These are phyloP conservation scores for Nymphalis io DNA, from an alignment of 1,140 invertebrate genomes.

Conservation along the genomic window DNA sequence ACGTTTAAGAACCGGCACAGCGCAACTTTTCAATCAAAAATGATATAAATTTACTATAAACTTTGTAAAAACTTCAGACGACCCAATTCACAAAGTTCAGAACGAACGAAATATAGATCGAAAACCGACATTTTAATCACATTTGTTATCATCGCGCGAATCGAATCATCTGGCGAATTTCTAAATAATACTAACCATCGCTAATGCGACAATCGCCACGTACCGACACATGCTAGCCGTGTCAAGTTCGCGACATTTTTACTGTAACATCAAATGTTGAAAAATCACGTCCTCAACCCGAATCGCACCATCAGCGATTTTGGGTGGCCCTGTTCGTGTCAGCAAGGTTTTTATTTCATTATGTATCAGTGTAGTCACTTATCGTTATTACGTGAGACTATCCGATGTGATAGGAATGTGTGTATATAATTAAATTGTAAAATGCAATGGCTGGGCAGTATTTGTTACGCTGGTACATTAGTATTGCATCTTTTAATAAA, in stretches of 20 bases:
- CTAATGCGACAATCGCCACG: conserved; percentile 50
- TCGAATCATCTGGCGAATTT: neutral
- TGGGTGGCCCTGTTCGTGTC: conserved; percentile 2
- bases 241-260: conserved; percentile 52
- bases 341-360: conserved; percentile 3
- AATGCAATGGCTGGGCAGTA: conserved; percentile 56
- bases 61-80: no score
- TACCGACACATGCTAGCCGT: conserved; percentile 57
- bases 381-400: conserved; percentile 50
- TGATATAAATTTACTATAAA: no score
- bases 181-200: conserved; percentile 54
- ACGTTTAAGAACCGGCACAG: no score
- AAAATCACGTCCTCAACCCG: conserved; percentile 44
- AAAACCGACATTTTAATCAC: neutral
- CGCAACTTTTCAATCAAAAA: no score
- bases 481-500: conserved; percentile 53
- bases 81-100: no score
- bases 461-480: conserved; percentile 57
- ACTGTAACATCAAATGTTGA: conserved; percentile 28
- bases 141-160: neutral
- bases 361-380: conserved; percentile 27
- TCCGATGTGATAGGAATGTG: conserved; percentile 34
- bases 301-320: conserved; percentile 26
- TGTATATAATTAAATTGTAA: conserved; percentile 26
- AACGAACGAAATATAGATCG: no score